These are phyloP conservation scores for Capromys pilorides DNA, from an alignment of 2,797 vertebrate genomes.

Conservation along the genomic window DNA sequence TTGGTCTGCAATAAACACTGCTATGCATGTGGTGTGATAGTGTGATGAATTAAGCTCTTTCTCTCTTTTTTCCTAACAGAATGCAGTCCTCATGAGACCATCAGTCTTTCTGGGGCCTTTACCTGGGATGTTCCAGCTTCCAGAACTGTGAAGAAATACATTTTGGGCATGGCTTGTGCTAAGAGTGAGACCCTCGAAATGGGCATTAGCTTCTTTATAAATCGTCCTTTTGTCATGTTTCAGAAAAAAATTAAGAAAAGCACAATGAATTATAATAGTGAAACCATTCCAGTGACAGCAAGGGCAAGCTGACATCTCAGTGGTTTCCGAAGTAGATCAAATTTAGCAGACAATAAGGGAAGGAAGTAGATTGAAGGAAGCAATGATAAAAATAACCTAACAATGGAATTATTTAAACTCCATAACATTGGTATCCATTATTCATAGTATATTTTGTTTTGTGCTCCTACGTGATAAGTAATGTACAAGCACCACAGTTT, in stretches of 20 bases:
- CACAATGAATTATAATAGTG: not conserved
- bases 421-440: not conserved
- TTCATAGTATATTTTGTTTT: not conserved
- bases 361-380: not conserved
- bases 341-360: not conserved
- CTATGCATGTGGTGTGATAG: not conserved
- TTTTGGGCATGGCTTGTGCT: not conserved
- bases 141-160: too few relatives aligned
- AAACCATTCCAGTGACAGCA: not conserved
- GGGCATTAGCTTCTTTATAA: not conserved
- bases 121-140: not conserved
- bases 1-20: not conserved
- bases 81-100: not conserved
- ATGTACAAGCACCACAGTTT: not conserved
- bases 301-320: not conserved
- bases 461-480: not conserved
- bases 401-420: not conserved
- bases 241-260: not conserved
- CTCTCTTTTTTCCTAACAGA: not conserved
- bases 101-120: not conserved
- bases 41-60: not conserved
- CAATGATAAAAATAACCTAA: conserved; percentile 17
- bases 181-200: not conserved
- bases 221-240: not conserved
- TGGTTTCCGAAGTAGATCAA: conserved; percentile 50